Percentiles rank a stretch among this genome's conserved stretches.
phyloP scores from a whole-genome alignment of 2,888 invertebrate species.

The Tipula lateralis region DNA sequence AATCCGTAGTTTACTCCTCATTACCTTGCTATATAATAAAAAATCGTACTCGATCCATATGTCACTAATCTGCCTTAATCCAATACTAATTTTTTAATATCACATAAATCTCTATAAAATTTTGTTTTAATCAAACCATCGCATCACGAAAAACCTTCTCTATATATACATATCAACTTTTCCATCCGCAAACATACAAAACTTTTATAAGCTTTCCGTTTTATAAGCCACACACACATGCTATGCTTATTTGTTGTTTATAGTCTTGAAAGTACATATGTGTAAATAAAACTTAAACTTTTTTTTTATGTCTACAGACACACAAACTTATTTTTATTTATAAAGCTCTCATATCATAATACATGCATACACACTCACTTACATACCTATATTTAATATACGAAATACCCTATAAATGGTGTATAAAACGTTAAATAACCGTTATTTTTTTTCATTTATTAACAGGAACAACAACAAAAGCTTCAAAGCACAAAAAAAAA shows the following conservation, averaged over 20 bases:
- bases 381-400: not conserved
- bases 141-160: no score
- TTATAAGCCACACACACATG: not conserved
- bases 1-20: no score
- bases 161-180: not conserved
- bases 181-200: not conserved
- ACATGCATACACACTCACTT: not conserved
- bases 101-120: no score
- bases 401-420: not conserved
- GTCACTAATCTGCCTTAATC: no score
- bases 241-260: not conserved
- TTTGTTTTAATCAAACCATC: no score
- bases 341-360: conserved; percentile 6
- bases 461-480: not conserved
- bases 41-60: no score
- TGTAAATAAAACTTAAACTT: not conserved
- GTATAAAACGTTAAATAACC: not conserved
- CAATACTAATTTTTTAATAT: no score
- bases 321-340: not conserved
- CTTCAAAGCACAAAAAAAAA: not conserved
- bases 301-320: not conserved
- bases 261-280: not conserved
- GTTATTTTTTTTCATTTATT: not conserved
- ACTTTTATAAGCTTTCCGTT: not conserved
- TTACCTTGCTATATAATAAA: no score